Evolutionary conservation across 92 coral and sea anemone genomes (phyloP).

Genomic region (Bergia puertoricense): DNA sequence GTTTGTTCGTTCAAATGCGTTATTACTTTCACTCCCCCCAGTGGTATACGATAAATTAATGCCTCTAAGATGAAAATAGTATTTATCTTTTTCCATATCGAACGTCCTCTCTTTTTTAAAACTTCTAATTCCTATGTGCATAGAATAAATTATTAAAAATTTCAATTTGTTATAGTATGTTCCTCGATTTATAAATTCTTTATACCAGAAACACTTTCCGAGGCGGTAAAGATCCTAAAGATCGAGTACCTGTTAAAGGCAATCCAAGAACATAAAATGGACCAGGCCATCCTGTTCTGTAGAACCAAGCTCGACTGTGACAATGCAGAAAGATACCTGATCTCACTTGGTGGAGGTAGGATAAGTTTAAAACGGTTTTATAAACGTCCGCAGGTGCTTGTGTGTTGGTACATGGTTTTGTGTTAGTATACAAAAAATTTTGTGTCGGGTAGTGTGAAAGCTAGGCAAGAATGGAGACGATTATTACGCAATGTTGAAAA

Average conservation of each 20-base stretch:
- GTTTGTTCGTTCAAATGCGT: too few species aligned
- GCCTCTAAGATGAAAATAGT: too few species aligned
- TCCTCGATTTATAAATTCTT: background rate
- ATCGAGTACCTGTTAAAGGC: constrained; percentile 82
- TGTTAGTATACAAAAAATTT: too few species aligned
- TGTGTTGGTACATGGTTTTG: too few species aligned
- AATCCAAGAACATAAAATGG: constrained; percentile 89
- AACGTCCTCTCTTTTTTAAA: too few species aligned
- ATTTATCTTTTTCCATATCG: too few species aligned
- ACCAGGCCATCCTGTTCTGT: constrained; percentile 92
- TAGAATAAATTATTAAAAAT: background rate
- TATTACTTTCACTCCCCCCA: too few species aligned
- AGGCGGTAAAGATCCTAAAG: constrained; percentile 88
- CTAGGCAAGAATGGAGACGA: too few species aligned
- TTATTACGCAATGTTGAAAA: too few species aligned
- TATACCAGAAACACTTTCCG: constrained; percentile 81
- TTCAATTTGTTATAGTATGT: background rate
- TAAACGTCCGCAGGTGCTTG: too few species aligned
- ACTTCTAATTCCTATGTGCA: background rate
- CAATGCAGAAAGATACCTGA: constrained; percentile 72
- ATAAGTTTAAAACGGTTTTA: background rate
- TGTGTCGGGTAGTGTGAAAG: too few species aligned
- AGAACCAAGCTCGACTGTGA: constrained; percentile 96
- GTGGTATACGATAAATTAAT: too few species aligned
- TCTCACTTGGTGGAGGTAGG: constrained; percentile 87